Evolutionary conservation across 2,113 vertebrate genomes (phyloP).

Genomic region (Manacus vitellinus): DNA sequence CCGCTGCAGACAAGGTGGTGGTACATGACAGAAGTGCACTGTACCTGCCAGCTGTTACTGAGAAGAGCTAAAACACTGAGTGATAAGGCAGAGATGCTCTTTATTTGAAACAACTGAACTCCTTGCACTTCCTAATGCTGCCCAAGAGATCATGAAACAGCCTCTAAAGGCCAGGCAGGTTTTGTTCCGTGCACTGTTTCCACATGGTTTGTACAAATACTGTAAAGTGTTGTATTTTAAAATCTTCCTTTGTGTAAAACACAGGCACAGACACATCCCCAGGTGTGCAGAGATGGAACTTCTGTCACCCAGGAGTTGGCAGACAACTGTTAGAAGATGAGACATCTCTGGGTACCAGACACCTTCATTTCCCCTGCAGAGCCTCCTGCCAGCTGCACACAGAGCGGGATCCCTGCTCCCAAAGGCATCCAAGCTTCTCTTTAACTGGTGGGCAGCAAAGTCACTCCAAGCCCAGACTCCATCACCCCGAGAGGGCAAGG

Average conservation of each 20-base stretch:
- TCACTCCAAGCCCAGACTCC: too few species aligned
- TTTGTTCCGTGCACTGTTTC: background rate
- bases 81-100: background rate
- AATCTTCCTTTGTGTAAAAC: background rate
- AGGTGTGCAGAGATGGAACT: background rate
- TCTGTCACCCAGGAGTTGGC: background rate
- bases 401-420: background rate
- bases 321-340: background rate
- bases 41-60: background rate
- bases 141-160: background rate
- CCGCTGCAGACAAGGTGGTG: background rate
- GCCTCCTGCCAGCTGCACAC: background rate
- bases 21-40: background rate
- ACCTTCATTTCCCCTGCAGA: background rate
- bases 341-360: too few species aligned
- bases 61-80: background rate
- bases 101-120: background rate
- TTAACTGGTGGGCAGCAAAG: accelerated
- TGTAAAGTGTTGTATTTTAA: background rate
- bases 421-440: background rate
- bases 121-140: background rate
- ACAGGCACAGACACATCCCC: accelerated
- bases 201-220: background rate
- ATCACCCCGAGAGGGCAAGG: too few species aligned
- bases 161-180: background rate